Base-by-base conservation (phyloP, 2,888 invertebrate genomes). In the Linhomoeus sp. region DNA sequence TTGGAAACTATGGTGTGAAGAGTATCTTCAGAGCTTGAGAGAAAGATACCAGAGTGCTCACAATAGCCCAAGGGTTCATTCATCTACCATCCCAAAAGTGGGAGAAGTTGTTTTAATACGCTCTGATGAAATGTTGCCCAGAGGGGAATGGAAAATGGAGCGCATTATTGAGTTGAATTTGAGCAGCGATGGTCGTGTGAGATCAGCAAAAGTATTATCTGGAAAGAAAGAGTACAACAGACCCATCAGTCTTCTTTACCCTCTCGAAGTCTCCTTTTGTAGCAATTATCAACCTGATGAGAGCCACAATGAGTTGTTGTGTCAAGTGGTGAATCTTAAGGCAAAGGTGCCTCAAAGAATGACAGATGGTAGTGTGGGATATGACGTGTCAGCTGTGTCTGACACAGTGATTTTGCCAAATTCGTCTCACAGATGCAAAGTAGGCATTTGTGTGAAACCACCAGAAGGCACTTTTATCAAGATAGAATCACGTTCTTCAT, bases 31-130 rank as follows among this genome's bases (percentile, higher is more conserved):
- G 12, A 41, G 41, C 14, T 22, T 46, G 20, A 38, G 33, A 2
- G 40, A 46, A 22, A 29, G 35, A 25, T 20, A 17, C 2, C 24
- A 46, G 7, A 26, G 14, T 14, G 23, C 22, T 3, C 46, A 46
- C 41, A 42, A 42, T 3, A 26, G 25, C 23, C 26, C 26, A 26
- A 12, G 29, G 19, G 7, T 17, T 2, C 14, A 29, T 3, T 20
- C 23, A 5, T 3, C 2, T 5, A 2, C 12, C 15, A 17, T 3
- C 2, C 24, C 42, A 15, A 23, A 39, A 5, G 24, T 17, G 19
- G 46, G 41, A 15, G 46, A 46, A 19, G 29, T 46, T 7, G 46
- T 46, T 5, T 20, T 46, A 17, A 20, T 46, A n/a, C n/a, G n/a
- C n/a, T n/a, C n/a, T 9, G 22, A 41, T 17, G 22, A 46, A 22